A percentile compares a stretch with the other conserved stretches of the same genome.
phyloP scores from a whole-genome alignment of 2,113 vertebrate genomes.

The Eleginops maclovinus region DNA sequence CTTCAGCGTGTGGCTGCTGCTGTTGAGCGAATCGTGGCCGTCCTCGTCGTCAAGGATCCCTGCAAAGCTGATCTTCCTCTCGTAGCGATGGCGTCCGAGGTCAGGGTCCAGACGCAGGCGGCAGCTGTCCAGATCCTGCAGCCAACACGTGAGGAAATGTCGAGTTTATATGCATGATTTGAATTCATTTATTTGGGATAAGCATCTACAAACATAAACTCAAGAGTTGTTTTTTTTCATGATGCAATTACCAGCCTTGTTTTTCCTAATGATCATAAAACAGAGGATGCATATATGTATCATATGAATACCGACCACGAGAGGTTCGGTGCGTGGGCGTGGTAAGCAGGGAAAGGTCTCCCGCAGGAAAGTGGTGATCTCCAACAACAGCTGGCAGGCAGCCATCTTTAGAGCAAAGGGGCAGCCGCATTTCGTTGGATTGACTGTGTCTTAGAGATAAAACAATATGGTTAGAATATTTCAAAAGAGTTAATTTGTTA shows the following conservation, averaged over 20 bases:
- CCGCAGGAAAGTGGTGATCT: constrained; percentile 97
- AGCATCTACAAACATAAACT: neutral
- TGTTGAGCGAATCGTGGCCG: constrained; percentile 95
- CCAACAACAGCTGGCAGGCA: constrained; percentile 95
- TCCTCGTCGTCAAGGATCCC: constrained; percentile 98
- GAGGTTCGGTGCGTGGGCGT: constrained; percentile 92
- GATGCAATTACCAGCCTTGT: neutral
- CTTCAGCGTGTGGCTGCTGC: constrained; percentile 98
- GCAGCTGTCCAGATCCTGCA: constrained; percentile 95
- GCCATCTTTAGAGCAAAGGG: constrained; percentile 99
- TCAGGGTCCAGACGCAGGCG: constrained; percentile 94
- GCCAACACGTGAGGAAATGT: neutral
- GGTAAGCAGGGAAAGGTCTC: constrained; percentile 98
- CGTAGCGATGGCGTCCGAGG: constrained; percentile 95
- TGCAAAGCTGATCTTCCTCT: constrained; percentile 99
- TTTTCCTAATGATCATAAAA: neutral
- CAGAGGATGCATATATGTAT: neutral
- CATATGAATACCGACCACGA: constrained; percentile 87
- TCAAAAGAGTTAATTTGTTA: neutral
- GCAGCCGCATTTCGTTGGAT: constrained; percentile 97
- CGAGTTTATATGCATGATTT: neutral
- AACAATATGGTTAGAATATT: neutral
- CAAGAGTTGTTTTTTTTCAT: too few species aligned
- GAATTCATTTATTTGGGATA: too few species aligned
- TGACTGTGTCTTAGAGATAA: constrained; percentile 90